Evolutionary conservation across 35 echinoderm and acorn worm species (phyloP), one percentile per base, ranked within the genome.

Genomic region (Anneissia japonica): DNA sequence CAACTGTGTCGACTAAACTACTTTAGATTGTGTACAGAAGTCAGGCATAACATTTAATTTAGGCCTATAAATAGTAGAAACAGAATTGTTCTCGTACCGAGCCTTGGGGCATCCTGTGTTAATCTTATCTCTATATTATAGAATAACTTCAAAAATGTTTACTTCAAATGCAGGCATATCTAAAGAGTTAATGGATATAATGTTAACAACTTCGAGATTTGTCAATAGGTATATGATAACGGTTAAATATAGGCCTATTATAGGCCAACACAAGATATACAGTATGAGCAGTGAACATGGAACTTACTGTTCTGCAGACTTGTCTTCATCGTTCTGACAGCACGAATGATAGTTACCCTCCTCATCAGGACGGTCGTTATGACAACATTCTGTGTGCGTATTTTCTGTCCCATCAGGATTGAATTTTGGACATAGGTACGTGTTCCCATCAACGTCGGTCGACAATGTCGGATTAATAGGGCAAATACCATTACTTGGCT

Each of bases 351-450:
- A 90, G 74, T 97, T 74, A 23, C 89, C 89, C 17, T 88, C 77
- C 6, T 46, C 79, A 46, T 92, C 94, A 0, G 90, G 81, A 16
- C 94, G 86, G 38, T 92, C 94, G 80, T 90, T 92, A 74, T 90
- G 83, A 81, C 94, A 97, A 80, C 94, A 97, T 64, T 97, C 87
- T 19, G 79, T 97, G 75, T 93, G 92, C 10, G 74, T 23, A 74
- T 97, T 97, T 23, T 45, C 55, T 37, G 90, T 87, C 10, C 90
- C 94, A 75, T 97, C 94, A 13, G 76, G 76, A 76, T 97, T 92
- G 28, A 79, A 81, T 28, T 84, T 77, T 0, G 90, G 87, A 82
- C 94, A 97, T 37, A 81, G 90, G 87, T 97, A 97, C 4, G 72
- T 87, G 38, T 97, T 97, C 7, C 84, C 91, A 10, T 87, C 87